Percentiles rank a stretch among this genome's conserved stretches.
phyloP scores from a whole-genome alignment of 2,888 invertebrate species.

The Lycia hirtaria region DNA sequence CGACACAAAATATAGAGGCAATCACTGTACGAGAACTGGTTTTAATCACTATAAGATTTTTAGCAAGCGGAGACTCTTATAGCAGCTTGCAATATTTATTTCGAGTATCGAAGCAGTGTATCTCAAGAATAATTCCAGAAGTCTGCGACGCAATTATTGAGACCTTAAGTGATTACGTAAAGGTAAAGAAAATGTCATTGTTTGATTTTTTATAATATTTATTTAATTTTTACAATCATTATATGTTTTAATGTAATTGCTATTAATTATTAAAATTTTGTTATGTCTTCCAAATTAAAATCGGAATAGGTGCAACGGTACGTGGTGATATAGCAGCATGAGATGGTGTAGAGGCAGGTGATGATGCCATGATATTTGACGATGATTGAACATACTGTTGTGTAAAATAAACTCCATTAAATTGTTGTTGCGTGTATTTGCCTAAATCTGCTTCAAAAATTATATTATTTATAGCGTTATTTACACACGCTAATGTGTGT shows the following conservation, averaged over 20 bases:
- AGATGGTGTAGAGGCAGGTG: too few species aligned
- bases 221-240: too few species aligned
- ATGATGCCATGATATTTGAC: too few species aligned
- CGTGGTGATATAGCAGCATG: too few species aligned
- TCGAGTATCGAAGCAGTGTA: not conserved
- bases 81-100: not conserved
- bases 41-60: not conserved
- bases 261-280: too few species aligned
- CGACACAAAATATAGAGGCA: too few species aligned
- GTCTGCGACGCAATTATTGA: constrained; percentile 6
- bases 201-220: too few species aligned
- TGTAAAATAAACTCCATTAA: too few species aligned
- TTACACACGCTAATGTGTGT: constrained; percentile 21
- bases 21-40: constrained; percentile 6
- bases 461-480: constrained; percentile 29
- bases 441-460: constrained; percentile 30
- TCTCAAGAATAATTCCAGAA: not conserved
- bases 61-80: not conserved
- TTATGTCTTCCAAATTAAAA: too few species aligned
- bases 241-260: too few species aligned
- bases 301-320: too few species aligned
- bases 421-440: constrained; percentile 31
- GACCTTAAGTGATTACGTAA: constrained; percentile 10
- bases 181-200: constrained; percentile 2
- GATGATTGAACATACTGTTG: too few species aligned